Evolutionary conservation across 2,113 vertebrate species (phyloP).

Genomic region (Raja brachyura): DNA sequence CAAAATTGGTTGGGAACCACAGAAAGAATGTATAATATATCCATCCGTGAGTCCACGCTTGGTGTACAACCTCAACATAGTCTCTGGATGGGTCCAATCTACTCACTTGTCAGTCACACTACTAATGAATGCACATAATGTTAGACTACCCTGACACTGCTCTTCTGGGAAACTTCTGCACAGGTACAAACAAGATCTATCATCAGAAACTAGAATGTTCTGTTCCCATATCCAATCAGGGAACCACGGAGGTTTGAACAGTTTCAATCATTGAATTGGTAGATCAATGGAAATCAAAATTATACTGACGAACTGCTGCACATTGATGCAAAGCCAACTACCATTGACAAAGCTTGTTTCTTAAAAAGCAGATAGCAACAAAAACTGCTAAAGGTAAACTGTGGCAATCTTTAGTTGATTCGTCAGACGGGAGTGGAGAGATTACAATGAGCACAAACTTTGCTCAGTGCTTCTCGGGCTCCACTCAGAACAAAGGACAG

Average conservation of each 20-base stretch:
- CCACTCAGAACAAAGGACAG: too few relatives aligned
- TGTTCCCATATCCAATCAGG: not conserved
- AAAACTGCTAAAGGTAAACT: too few relatives aligned
- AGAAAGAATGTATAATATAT: constrained; percentile 4
- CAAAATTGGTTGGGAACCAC: not conserved
- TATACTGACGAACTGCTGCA: not conserved
- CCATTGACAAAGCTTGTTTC: too few relatives aligned
- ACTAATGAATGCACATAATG: not conserved
- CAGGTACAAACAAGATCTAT: not conserved
- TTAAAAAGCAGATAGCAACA: too few relatives aligned
- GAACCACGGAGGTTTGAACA: not conserved
- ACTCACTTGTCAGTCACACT: not conserved
- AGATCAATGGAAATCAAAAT: not conserved
- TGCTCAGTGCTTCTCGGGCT: too few relatives aligned
- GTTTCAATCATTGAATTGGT: not conserved
- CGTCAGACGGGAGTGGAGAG: too few relatives aligned
- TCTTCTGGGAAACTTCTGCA: not conserved
- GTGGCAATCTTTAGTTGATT: too few relatives aligned
- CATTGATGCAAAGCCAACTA: not conserved
- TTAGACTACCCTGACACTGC: not conserved
- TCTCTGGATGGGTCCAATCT: not conserved
- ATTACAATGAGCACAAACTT: too few relatives aligned
- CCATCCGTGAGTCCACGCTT: too few relatives aligned
- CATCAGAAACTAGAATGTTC: not conserved
- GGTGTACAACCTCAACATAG: not conserved